Conservation (phyloP, 2,113 vertebrate genomes). For the Bufo bufo region DNA sequence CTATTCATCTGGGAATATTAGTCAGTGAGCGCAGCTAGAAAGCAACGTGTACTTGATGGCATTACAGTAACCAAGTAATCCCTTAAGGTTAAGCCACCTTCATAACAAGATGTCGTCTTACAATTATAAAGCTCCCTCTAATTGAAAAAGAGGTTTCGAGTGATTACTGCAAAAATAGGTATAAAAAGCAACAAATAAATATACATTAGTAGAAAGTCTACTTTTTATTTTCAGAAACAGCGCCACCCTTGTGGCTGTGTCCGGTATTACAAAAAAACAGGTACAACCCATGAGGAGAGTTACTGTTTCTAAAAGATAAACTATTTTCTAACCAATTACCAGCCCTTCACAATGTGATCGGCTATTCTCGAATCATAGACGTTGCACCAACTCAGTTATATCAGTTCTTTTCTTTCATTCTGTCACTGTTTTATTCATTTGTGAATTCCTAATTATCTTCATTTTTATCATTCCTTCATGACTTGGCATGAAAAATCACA, state of each 20-base stretch:
- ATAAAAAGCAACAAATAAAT: neutral
- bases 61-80: constrained; percentile 52
- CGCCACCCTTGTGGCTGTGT: neutral
- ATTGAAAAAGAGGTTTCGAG: neutral
- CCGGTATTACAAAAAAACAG: neutral
- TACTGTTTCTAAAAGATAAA: too few species aligned
- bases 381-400: too few species aligned
- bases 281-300: too few species aligned
- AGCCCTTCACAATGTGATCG: too few species aligned
- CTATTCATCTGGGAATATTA: constrained; percentile 31
- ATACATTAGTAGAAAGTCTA: too few species aligned
- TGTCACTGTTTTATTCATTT: too few species aligned
- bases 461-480: too few species aligned
- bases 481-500: too few species aligned
- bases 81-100: constrained; percentile 60
- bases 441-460: too few species aligned
- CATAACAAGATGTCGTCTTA: constrained; percentile 50
- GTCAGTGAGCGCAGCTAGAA: neutral
- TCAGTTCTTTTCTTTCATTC: too few species aligned
- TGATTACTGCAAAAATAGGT: neutral
- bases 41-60: constrained; percentile 12
- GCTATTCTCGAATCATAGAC: too few species aligned
- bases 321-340: too few species aligned
- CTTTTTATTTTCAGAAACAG: neutral
- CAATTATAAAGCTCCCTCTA: neutral